Evolutionary conservation across 2,888 invertebrate species (phyloP).

Genomic region (Troglohyphantes excavatus): DNA sequence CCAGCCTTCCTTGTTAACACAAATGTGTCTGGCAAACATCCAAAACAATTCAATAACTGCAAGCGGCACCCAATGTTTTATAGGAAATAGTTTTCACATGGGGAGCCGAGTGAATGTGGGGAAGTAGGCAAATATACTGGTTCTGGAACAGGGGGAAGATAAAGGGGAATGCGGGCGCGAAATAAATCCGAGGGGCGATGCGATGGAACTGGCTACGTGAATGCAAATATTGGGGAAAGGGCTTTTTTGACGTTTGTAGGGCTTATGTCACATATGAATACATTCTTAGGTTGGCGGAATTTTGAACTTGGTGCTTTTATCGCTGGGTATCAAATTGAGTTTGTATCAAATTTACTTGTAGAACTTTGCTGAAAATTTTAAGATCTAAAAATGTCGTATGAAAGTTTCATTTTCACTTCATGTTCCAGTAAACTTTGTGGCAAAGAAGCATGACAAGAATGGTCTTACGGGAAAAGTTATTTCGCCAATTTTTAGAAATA

Average conservation of each 20-base stretch:
- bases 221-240: not conserved
- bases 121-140: conserved; percentile 33
- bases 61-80: conserved; percentile 32
- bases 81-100: conserved; percentile 8
- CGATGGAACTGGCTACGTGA: not conserved
- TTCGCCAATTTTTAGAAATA: too few species aligned
- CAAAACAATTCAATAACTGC: conserved; percentile 52
- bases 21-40: conserved; percentile 50
- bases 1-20: conserved; percentile 53
- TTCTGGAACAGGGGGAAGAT: not conserved
- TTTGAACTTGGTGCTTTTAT: too few species aligned
- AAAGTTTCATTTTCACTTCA: too few species aligned
- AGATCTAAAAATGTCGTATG: too few species aligned
- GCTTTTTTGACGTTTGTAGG: not conserved
- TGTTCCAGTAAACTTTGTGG: too few species aligned
- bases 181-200: not conserved
- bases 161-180: conserved; percentile 7
- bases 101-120: conserved; percentile 6
- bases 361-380: too few species aligned
- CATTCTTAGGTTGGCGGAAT: not conserved
- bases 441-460: too few species aligned
- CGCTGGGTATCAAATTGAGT: too few species aligned
- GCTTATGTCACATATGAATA: not conserved
- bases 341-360: too few species aligned
- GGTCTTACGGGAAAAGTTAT: too few species aligned